Evolutionary conservation across 2,888 invertebrate species (phyloP), one percentile per base, ranked within the genome.

Genomic region (Selenia dentaria): DNA sequence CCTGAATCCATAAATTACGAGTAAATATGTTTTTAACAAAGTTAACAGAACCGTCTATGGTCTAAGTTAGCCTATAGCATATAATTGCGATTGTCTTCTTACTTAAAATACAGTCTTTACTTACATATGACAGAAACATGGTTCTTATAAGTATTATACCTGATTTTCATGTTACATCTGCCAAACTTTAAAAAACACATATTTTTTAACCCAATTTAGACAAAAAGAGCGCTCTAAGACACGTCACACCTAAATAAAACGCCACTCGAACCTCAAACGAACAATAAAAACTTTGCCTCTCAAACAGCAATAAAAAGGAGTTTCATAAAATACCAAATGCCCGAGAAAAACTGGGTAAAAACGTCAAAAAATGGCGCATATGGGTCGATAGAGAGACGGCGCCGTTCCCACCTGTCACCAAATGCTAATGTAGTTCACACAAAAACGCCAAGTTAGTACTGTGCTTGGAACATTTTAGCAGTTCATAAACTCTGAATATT

Each of bases 331-430:
- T 33, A 46, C 36, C 31, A 36, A 43, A 44, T 31, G 34, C 20
- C 22, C 31, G 32, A 16, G 31, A 26, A 40, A 46, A 41, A 34
- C 14, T 40, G 27, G 37, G 32, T 20, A 58, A 62, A 63, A 56
- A 46, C 54, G 55, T 44, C 51, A 56, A 49, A 55, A 45, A 44
- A 33, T 41, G 33, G 39, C 44, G 42, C 44, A 50, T 51, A 42
- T 36, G 54, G 53, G 53, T 49, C 57, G 51, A 52, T 51, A 44
- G 46, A 37, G 50, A 34, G 42, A 42, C 58, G 73, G 53, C 56
- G 60, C 75, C 57, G 59, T 67, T 73, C 64, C 72, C 75, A 81
- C 82, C 85, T 83, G 86, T 75, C 83, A 80, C 86, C 76, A 57
- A 80, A 85, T 83, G 82, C 78, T 81, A 84, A 85, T 83, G 64